Base-by-base conservation (phyloP, 2,113 vertebrate genomes). In the Burhinus bistriatus region DNA sequence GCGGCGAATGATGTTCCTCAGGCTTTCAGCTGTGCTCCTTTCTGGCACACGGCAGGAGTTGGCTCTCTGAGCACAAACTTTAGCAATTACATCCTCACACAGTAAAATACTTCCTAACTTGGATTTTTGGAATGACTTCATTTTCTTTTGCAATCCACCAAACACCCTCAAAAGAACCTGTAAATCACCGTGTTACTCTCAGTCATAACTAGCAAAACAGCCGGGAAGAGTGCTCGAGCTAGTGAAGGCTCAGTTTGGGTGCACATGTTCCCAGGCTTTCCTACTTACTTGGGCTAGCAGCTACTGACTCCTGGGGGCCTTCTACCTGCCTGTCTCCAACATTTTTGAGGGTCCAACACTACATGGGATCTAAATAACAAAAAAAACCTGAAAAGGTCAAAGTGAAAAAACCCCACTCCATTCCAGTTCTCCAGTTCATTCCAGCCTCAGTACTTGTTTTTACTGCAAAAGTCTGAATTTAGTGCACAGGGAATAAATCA, bases 41-140 rank as follows among this genome's bases (percentile, higher is more conserved):
- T 87, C 81, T 88, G 82, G 94, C 73, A 73, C 19, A 55, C 0
- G 5, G 45, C 32, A 88, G 45, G 65, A 82, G 73, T 66, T 96
- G 94, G 73, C 80, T 61, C 12, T 29, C 73, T 12, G 51, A 93
- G 27, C 32, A 54, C 32, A 90, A 91, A 76, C 13, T 77, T 89
- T 18, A 90, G 80, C 30, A 64, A 85, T 95, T 91, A 91, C 40
- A 68, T 90, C 70, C 87, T 97, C 75, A 85, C 78, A 77, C 44
- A 83, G 57, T 80, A 85, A 96, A 94, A 93, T 66, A 36, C 73
- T 87, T 96, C 89, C 87, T 94, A 85, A 87, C 40, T 88, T 83
- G 73, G 81, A 89, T 78, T 87, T 91, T 89, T 83, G 66, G 66
- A 94, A 91, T 87, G 1, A 66, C 20, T 85, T 89, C 8, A 49